These are phyloP conservation scores for Mesoligia furuncula DNA, from an alignment of 2,888 invertebrate genomes.

Conservation along the genomic window DNA sequence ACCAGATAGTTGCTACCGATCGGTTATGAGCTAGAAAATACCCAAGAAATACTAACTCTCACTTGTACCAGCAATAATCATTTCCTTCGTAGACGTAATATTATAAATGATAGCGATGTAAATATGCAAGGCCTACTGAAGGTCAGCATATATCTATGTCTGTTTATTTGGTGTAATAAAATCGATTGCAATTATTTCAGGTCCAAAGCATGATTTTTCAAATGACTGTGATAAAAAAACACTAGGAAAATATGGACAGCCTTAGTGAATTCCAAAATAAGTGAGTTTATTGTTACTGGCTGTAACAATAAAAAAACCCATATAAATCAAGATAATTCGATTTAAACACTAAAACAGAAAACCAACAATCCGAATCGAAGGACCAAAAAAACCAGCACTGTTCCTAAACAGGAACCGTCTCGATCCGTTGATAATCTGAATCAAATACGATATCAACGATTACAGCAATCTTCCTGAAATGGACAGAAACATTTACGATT, in stretches of 20 bases:
- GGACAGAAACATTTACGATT: constrained; percentile 45
- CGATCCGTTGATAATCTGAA: constrained; percentile 18
- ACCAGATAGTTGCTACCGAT: constrained; percentile 48
- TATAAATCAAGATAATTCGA: background rate
- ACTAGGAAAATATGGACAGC: background rate
- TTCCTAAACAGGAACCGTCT: constrained; percentile 11
- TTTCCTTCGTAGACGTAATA: background rate
- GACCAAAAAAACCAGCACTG: background rate
- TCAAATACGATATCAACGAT: constrained; percentile 40
- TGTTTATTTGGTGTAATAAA: constrained; percentile 13
- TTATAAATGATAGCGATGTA: background rate
- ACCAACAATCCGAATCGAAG: background rate
- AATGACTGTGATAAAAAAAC: background rate
- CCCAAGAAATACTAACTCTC: constrained; percentile 52
- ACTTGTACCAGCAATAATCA: constrained; percentile 31
- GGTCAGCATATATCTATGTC: background rate
- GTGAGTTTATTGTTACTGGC: background rate
- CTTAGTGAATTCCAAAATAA: background rate
- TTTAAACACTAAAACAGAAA: background rate
- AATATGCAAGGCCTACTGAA: constrained; percentile 30
- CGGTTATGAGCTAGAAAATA: constrained; percentile 56
- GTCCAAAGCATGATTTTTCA: background rate
- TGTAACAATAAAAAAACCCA: background rate
- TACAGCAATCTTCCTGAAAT: constrained; percentile 43
- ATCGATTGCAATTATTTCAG: background rate